A percentile compares a stretch with the other conserved stretches of the same genome.
These are phyloP conservation scores for Andrena haemorrhoa DNA, from an alignment of 2,888 invertebrate species.

Conservation along the genomic window DNA sequence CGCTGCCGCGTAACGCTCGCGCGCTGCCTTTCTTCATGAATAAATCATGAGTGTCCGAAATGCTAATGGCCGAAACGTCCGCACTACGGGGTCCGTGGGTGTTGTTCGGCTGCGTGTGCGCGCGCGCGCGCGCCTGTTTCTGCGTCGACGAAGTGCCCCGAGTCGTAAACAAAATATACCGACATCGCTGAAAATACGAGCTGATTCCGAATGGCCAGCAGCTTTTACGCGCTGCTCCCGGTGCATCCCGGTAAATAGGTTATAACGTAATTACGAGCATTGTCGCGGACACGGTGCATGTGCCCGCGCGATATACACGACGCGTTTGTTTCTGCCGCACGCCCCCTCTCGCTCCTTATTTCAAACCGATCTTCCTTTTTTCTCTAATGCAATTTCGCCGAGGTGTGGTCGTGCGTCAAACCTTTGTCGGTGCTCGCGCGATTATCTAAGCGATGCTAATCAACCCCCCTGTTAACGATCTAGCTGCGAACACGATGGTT, in stretches of 20 bases:
- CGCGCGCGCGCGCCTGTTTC: conserved; percentile 45
- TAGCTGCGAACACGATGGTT: conserved; percentile 44
- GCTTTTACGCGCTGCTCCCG: conserved; percentile 33
- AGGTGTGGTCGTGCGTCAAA: neutral
- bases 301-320: neutral
- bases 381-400: neutral
- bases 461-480: conserved; percentile 56
- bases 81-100: conserved; percentile 32
- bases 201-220: conserved; percentile 41
- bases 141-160: conserved; percentile 46
- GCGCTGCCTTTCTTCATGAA: conserved; percentile 68
- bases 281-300: conserved; percentile 2
- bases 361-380: neutral
- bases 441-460: conserved; percentile 49
- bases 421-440: too few relatives aligned
- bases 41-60: conserved; percentile 74
- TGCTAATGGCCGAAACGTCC: conserved; percentile 71
- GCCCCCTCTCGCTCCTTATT: neutral
- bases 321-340: neutral
- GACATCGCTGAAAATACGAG: conserved; percentile 62
- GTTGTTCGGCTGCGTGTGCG: neutral
- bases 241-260: conserved; percentile 33
- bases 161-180: conserved; percentile 65
- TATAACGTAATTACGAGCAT: conserved; percentile 47
- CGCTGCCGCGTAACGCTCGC: conserved; percentile 6